Evolutionary conservation across 2,113 vertebrate species (phyloP).

Genomic region (Cinclus mexicanus): DNA sequence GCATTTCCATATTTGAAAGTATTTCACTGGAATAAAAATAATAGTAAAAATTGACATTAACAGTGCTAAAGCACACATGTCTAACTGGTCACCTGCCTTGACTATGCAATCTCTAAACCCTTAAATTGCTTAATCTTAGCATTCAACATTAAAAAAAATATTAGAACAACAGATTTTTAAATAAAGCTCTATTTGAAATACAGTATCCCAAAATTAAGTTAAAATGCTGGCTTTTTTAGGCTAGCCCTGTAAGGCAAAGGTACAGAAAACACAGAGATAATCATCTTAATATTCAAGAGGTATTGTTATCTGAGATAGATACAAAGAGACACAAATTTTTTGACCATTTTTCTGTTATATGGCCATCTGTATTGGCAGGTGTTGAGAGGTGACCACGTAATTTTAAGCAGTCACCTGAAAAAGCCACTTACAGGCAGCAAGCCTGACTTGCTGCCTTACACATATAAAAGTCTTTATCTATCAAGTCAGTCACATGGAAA

Average conservation of each 20-base stretch:
- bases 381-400: background rate
- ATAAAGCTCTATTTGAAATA: background rate
- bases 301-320: background rate
- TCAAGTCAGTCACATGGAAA: background rate
- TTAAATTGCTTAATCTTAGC: background rate
- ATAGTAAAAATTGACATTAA: background rate
- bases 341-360: background rate
- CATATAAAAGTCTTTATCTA: background rate
- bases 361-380: background rate
- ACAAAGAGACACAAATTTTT: background rate
- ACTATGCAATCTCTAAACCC: background rate
- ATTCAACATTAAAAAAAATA: background rate
- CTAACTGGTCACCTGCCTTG: background rate
- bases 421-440: background rate
- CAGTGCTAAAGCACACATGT: background rate
- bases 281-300: background rate
- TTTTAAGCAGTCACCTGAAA: background rate
- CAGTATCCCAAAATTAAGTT: background rate
- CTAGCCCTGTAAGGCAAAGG: background rate
- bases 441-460: background rate
- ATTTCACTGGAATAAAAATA: background rate
- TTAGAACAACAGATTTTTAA: background rate
- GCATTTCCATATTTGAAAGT: background rate
- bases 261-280: background rate
- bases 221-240: background rate